A percentile compares a stretch with the other conserved stretches of the same genome.
Conservation (phyloP, 2,797 vertebrate genomes). For the Lagocephalus sceleratus region DNA sequence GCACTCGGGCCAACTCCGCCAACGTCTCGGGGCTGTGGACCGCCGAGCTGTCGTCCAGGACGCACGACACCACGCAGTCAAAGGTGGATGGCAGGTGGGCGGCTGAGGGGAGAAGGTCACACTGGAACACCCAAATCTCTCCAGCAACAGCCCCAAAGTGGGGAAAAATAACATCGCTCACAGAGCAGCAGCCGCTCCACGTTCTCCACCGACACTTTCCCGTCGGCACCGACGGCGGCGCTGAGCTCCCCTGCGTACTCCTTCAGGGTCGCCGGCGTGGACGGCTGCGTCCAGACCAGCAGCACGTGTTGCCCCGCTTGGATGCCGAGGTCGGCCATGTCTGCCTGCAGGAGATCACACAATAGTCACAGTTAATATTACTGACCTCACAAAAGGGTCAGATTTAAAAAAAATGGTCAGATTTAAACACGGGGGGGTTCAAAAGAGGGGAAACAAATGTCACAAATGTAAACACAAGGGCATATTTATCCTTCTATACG, state of each 20-base stretch:
- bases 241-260: conserved; percentile 72
- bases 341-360: conserved; percentile 14
- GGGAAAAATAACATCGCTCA: conserved; percentile 60
- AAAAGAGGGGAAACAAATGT: too few species aligned
- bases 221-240: conserved; percentile 65
- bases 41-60: conserved; percentile 73
- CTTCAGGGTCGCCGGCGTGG: conserved; percentile 67
- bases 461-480: too few species aligned
- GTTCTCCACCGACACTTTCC: conserved; percentile 83
- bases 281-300: conserved; percentile 82
- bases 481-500: too few species aligned
- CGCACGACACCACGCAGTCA: conserved; percentile 82
- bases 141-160: neutral
- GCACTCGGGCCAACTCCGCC: conserved; percentile 85
- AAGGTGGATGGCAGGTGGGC: conserved; percentile 82
- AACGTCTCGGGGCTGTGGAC: conserved; percentile 81
- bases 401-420: too few species aligned
- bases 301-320: conserved; percentile 78
- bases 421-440: too few species aligned
- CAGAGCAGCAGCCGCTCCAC: conserved; percentile 80
- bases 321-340: conserved; percentile 82
- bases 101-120: conserved; percentile 65
- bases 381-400: too few species aligned
- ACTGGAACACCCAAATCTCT: neutral
- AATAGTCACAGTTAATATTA: neutral